Evolutionary conservation across 37 sponge, comb jelly and placozoan genomes (phyloP), one percentile per base, ranked within the genome.

Genomic region (Lycopodina hypogea): DNA sequence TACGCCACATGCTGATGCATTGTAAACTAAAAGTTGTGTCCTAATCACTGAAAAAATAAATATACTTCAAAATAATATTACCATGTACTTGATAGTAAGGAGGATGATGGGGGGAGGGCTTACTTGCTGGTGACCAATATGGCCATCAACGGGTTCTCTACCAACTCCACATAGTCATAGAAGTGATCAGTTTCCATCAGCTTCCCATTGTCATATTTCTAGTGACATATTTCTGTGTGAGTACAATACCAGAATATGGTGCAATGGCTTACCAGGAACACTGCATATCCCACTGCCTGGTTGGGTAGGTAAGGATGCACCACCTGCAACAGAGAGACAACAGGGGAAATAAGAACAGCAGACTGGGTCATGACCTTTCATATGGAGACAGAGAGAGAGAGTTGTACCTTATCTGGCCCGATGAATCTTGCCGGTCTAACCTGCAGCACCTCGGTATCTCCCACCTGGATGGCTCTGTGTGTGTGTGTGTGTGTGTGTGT

Each of bases 111-210:
- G n/a, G n/a, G n/a, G n/a, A n/a, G n/a, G 12, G 61, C 86, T 39
- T 33, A 90, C 90, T 77, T 85, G 83, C 58, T 85, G 11, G 90
- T 90, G 58, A 90, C 24, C 9, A 90, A 72, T 0, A 90, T 38
- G 30, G 39, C 64, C 52, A 61, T 71, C 56, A 90, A 32, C 18
- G 90, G 87, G 24, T 78, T 77, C 11, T 71, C 78, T 12, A 62
- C 45, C 9, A 90, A 59, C 48, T 85, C 86, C 48, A 85, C 28
- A 38, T 82, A 67, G 29, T 71, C 82, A 36, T 82, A 56, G 62
- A 73, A 90, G 23, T 42, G 76, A 65, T 81, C 87, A 33, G 34
- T 85, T 17, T 77, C 76, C 4, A 35, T 29, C 45, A 87, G 41
- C 33, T 71, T 61, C 48, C 81, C 69, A 60, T 71, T 77, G 29